These are phyloP conservation scores for Liopterus haemorrhoidalis DNA, from an alignment of 2,888 invertebrate species.

Conservation along the genomic window DNA sequence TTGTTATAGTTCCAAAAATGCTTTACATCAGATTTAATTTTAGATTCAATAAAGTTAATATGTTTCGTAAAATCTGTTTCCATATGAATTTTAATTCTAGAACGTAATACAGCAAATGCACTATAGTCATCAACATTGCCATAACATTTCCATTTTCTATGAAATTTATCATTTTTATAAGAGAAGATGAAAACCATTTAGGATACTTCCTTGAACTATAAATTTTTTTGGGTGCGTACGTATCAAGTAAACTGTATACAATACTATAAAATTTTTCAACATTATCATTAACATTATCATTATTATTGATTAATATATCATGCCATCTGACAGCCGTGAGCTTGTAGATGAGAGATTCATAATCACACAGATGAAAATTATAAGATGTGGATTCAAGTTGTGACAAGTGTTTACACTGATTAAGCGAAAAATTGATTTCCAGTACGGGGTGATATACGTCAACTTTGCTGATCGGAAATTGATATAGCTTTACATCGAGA, in stretches of 20 bases:
- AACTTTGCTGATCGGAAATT: background rate
- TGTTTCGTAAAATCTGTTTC: background rate
- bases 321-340: background rate
- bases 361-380: background rate
- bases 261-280: background rate
- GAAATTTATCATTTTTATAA: too few relatives aligned
- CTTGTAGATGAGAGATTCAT: background rate
- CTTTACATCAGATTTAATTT: background rate
- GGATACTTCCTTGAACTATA: background rate
- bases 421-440: background rate
- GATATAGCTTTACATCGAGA: background rate
- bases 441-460: background rate
- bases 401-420: background rate
- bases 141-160: background rate
- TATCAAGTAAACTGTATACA: background rate
- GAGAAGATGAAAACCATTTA: background rate
- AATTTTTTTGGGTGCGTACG: background rate
- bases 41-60: slow-evolving; percentile 1
- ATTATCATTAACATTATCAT: background rate
- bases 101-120: background rate
- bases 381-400: background rate
- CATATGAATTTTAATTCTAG: slow-evolving; percentile 1
- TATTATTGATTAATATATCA: background rate
- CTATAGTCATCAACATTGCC: background rate
- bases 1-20: background rate